Conservation (phyloP, 2,888 invertebrate genomes). For the Heteromyza rotundicornis region DNA sequence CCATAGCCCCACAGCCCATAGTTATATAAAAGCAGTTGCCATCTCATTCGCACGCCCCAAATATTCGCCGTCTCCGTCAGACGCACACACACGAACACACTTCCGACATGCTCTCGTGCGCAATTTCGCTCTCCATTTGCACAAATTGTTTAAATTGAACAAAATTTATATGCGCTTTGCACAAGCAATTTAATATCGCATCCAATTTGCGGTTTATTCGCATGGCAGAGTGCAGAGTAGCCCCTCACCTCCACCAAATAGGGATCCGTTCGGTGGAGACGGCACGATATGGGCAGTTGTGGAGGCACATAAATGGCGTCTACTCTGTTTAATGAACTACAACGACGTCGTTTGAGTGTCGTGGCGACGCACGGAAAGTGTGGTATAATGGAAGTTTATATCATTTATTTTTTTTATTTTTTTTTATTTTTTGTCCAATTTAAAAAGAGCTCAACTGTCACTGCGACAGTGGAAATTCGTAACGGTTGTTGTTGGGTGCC, state of each 20-base stretch:
- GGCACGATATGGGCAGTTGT: not conserved
- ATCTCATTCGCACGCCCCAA: not conserved
- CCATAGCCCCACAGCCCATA: not conserved
- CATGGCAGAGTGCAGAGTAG: slow-evolving; percentile 37
- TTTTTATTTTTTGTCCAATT: slow-evolving; percentile 29
- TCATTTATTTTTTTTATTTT: too few species aligned
- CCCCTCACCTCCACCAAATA: too few species aligned
- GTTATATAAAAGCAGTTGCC: not conserved
- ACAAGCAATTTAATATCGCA: slow-evolving; percentile 63
- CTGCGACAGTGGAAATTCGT: not conserved
- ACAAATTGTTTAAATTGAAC: slow-evolving; percentile 56
- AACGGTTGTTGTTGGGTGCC: not conserved
- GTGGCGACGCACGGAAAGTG: not conserved
- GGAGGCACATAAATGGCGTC: slow-evolving; percentile 15
- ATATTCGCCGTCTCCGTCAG: slow-evolving; percentile 18
- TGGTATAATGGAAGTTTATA: slow-evolving; percentile 17
- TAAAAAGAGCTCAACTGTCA: slow-evolving; percentile 7
- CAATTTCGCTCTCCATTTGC: slow-evolving; percentile 35
- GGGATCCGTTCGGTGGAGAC: not conserved
- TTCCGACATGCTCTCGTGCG: slow-evolving; percentile 26
- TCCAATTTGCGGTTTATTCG: slow-evolving; percentile 62
- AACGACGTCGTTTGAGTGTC: slow-evolving; percentile 41
- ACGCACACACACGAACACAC: slow-evolving; percentile 12
- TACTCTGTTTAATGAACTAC: slow-evolving; percentile 56
- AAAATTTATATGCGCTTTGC: slow-evolving; percentile 58